Conservation (phyloP, 2,888 invertebrate genomes). For the Calliopum simillimum region DNA sequence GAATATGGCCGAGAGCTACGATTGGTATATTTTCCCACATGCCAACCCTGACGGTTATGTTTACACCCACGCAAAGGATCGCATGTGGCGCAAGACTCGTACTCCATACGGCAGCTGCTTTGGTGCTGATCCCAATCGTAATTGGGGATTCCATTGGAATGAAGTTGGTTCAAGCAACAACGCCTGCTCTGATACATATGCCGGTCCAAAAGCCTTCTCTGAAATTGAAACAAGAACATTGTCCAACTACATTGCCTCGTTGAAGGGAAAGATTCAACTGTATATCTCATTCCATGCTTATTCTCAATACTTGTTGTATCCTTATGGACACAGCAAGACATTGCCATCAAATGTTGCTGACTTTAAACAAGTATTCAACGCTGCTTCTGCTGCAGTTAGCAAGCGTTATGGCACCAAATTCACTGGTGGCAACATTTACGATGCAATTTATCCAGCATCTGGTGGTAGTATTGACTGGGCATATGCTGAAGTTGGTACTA, state of each 20-base stretch:
- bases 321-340: conserved; percentile 72
- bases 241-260: conserved; percentile 69
- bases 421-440: conserved; percentile 67
- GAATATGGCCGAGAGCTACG: conserved; percentile 70
- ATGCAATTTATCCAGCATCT: conserved; percentile 70
- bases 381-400: conserved; percentile 55
- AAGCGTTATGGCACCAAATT: conserved; percentile 66
- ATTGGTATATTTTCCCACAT: conserved; percentile 82
- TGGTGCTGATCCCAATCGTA: conserved; percentile 83
- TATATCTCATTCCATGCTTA: conserved; percentile 82
- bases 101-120: conserved; percentile 69
- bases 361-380: conserved; percentile 63
- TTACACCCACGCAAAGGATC: conserved; percentile 71
- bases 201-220: conserved; percentile 77
- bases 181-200: conserved; percentile 74
- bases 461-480: conserved; percentile 77
- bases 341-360: conserved; percentile 70
- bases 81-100: conserved; percentile 77
- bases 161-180: conserved; percentile 71
- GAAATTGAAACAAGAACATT: conserved; percentile 74
- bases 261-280: conserved; percentile 70
- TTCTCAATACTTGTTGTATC: conserved; percentile 76
- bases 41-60: conserved; percentile 83
- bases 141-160: conserved; percentile 79
- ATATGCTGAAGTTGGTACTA: conserved; percentile 70